These are phyloP conservation scores for Sternotherus odoratus DNA, from an alignment of 2,797 vertebrate genomes.

Conservation along the genomic window DNA sequence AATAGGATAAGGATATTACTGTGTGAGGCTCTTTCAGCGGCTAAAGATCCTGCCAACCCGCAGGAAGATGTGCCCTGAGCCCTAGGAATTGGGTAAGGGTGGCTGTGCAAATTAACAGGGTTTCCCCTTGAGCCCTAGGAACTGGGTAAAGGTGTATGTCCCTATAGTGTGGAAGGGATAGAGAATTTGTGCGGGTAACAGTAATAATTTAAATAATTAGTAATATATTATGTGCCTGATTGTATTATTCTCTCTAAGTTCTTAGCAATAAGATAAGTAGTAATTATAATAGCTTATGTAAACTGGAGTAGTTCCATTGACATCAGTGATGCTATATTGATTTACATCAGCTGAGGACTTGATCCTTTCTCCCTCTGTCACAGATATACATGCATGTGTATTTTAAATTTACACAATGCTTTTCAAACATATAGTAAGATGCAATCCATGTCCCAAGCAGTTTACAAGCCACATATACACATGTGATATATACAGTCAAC, in stretches of 20 bases:
- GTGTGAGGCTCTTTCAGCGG: no score
- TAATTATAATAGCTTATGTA: neutral
- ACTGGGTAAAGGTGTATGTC: no score
- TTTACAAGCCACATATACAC: neutral
- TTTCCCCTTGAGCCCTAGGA: no score
- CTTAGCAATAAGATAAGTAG: neutral
- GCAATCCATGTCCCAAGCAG: neutral
- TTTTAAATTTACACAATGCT: neutral
- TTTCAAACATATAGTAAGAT: neutral
- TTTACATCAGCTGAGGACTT: neutral
- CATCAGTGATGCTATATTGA: neutral
- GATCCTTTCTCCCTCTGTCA: neutral
- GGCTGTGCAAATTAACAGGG: no score
- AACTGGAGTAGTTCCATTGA: neutral
- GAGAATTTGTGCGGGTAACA: no score
- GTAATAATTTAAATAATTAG: neutral
- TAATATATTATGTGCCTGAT: neutral
- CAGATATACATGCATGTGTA: neutral
- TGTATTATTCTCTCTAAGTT: neutral
- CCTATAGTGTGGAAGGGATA: no score
- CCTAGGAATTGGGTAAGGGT: no score
- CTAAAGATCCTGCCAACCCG: no score
- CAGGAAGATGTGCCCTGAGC: no score
- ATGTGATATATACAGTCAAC: neutral
- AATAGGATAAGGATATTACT: no score